Percentiles rank a stretch among this genome's conserved stretches.
Evolutionary conservation across 2,888 invertebrate genomes (phyloP).

Genomic region (Drosophila colorata): DNA sequence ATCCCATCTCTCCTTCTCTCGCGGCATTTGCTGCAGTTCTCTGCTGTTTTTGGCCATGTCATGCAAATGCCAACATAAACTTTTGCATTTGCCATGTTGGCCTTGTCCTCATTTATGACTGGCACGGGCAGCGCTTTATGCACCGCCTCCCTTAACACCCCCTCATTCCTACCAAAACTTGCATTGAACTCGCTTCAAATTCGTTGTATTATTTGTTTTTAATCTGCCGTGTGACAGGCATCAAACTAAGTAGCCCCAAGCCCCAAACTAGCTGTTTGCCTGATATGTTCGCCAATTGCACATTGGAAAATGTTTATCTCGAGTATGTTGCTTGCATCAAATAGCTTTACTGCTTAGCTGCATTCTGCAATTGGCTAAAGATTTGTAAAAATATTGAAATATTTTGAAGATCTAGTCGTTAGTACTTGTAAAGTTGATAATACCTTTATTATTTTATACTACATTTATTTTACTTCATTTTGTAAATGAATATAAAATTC

Average conservation of each 20-base stretch:
- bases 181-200: constrained; percentile 50
- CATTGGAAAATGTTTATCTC: constrained; percentile 12
- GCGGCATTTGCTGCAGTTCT: constrained; percentile 39
- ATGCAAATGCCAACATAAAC: constrained; percentile 58
- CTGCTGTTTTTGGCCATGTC: constrained; percentile 31
- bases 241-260: constrained; percentile 24
- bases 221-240: constrained; percentile 60
- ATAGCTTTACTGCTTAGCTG: neutral
- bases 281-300: constrained; percentile 21
- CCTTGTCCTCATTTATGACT: constrained; percentile 66
- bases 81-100: constrained; percentile 36
- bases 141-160: neutral
- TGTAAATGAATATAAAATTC: too few species aligned
- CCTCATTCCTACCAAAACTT: constrained; percentile 8
- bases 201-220: constrained; percentile 67
- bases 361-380: neutral
- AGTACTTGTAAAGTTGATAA: too few species aligned
- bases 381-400: neutral
- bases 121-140: constrained; percentile 13
- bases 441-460: too few species aligned
- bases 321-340: constrained; percentile 14
- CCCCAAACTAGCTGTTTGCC: constrained; percentile 15
- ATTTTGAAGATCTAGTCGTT: too few species aligned
- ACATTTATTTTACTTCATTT: too few species aligned
- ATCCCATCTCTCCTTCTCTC: constrained; percentile 6